These are phyloP conservation scores for Acleris holmiana DNA, from an alignment of 2,888 invertebrate species.

Conservation along the genomic window DNA sequence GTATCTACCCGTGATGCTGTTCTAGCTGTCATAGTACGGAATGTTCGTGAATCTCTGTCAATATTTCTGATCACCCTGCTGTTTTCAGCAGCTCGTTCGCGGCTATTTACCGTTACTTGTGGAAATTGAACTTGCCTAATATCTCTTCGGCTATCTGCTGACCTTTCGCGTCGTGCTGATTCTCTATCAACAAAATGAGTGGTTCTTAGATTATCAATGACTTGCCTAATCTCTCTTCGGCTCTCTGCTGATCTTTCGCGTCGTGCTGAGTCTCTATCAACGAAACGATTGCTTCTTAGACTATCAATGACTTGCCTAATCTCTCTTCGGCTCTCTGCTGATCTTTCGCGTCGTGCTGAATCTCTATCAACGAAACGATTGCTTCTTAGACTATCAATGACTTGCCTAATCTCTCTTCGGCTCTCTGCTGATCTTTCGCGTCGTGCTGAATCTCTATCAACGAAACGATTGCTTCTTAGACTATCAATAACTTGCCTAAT, in stretches of 20 bases:
- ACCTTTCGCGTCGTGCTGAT: constrained; percentile 5
- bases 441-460: too few species aligned
- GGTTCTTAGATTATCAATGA: too few species aligned
- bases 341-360: constrained; percentile 2
- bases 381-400: too few species aligned
- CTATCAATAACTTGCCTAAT: neutral
- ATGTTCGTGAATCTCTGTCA: constrained; percentile 4
- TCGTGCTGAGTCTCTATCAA: constrained; percentile 18
- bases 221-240: constrained; percentile 8
- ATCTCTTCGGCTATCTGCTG: constrained; percentile 16
- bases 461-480: too few species aligned
- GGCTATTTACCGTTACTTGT: constrained; percentile 5
- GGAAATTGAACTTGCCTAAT: constrained; percentile 1
- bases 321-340: constrained; percentile 16
- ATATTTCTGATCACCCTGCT: constrained; percentile 5
- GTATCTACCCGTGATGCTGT: constrained; percentile 6
- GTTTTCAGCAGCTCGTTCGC: constrained; percentile 6
- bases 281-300: neutral
- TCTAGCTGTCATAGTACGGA: neutral
- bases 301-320: neutral
- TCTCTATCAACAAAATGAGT: constrained; percentile 21
- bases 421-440: too few species aligned
- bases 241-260: constrained; percentile 15
- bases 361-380: constrained; percentile 21
- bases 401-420: too few species aligned